A percentile compares a stretch with the other conserved stretches of the same genome.
Conservation (phyloP, 2,797 vertebrate species). For the Prionace glauca region DNA sequence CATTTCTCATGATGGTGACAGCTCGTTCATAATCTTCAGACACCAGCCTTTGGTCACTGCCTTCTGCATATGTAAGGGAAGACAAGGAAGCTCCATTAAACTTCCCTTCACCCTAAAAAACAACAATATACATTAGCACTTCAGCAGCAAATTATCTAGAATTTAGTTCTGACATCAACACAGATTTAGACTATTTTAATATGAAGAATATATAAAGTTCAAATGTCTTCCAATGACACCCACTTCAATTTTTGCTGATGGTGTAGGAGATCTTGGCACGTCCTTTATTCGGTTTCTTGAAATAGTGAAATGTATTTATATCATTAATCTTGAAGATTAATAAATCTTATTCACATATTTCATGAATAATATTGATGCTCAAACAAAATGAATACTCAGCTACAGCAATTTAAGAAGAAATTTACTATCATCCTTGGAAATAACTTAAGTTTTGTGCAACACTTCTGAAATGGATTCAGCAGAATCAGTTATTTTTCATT, state of each 20-base stretch:
- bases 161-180: not conserved
- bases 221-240: not conserved
- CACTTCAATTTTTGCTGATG: not conserved
- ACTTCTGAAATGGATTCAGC: not conserved
- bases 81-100: slow-evolving; percentile 39
- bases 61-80: slow-evolving; percentile 41
- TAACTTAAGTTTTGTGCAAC: not conserved
- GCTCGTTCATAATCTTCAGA: slow-evolving; percentile 47
- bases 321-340: not conserved
- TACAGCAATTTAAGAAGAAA: not conserved
- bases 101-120: slow-evolving; percentile 53
- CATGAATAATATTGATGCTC: not conserved
- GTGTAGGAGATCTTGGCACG: not conserved
- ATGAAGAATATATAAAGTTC: not conserved
- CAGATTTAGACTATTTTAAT: not conserved
- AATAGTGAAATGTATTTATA: not conserved
- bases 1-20: slow-evolving; percentile 41
- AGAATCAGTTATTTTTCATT: not conserved
- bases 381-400: not conserved
- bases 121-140: slow-evolving; percentile 1
- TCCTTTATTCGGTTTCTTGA: not conserved
- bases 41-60: slow-evolving; percentile 42
- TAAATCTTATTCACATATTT: not conserved
- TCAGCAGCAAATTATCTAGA: not conserved
- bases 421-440: not conserved